These are phyloP conservation scores for Phrynocephalus guinanensis DNA, from an alignment of 2,797 vertebrate genomes.

Conservation along the genomic window DNA sequence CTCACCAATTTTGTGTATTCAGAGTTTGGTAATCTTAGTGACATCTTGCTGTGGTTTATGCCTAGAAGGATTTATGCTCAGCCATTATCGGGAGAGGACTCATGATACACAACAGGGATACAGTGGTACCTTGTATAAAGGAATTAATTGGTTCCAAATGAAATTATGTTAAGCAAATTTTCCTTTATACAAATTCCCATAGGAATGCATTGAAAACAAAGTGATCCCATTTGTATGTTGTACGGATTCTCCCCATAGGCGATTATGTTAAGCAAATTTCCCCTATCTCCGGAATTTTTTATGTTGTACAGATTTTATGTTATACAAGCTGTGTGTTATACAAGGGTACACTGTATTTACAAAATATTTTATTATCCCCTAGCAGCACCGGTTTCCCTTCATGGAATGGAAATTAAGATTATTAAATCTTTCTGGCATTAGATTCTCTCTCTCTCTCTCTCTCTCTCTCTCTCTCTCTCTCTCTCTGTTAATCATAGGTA, in stretches of 20 bases:
- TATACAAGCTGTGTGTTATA: too few relatives aligned
- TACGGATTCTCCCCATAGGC: too few relatives aligned
- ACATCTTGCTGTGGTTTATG: slow-evolving; percentile 33
- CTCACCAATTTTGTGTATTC: slow-evolving; percentile 37
- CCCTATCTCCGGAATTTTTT: too few relatives aligned
- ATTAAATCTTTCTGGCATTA: slow-evolving; percentile 46
- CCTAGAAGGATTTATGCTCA: slow-evolving; percentile 45
- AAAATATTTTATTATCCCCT: slow-evolving; percentile 60
- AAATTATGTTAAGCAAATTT: too few relatives aligned
- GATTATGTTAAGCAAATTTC: too few relatives aligned
- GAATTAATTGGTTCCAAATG: too few relatives aligned
- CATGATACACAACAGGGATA: slow-evolving; percentile 44
- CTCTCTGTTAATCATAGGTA: slow-evolving; percentile 27
- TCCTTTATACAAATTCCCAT: too few relatives aligned
- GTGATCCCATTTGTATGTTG: too few relatives aligned
- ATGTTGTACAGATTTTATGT: too few relatives aligned
- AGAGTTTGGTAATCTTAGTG: slow-evolving; percentile 27
- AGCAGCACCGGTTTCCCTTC: slow-evolving; percentile 43
- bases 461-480: slow-evolving; percentile 20
- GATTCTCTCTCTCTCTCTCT: slow-evolving; percentile 37
- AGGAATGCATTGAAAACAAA: too few relatives aligned
- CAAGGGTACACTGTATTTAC: too few relatives aligned
- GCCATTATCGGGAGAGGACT: slow-evolving; percentile 32
- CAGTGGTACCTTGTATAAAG: too few relatives aligned
- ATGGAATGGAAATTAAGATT: slow-evolving; percentile 32